These are phyloP conservation scores for Gallinago nigripennis DNA, from an alignment of 2,797 vertebrate genomes.

Conservation along the genomic window DNA sequence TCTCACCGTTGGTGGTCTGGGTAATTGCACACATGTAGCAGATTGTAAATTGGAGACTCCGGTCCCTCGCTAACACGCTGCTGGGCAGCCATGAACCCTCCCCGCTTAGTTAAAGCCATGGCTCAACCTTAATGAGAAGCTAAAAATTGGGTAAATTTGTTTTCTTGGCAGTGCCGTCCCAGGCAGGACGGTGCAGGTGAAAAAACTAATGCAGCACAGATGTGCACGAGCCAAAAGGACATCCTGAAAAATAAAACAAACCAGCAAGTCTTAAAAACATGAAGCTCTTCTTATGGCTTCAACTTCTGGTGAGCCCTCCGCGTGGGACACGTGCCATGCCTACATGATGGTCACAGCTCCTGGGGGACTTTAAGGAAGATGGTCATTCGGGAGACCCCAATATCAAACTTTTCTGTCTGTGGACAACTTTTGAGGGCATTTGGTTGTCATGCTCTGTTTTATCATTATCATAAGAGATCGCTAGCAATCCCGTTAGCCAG, in stretches of 20 bases:
- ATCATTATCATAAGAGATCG: neutral
- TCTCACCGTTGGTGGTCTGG: conserved; percentile 78
- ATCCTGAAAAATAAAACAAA: conserved; percentile 45
- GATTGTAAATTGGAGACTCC: conserved; percentile 75
- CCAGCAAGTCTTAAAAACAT: conserved; percentile 41
- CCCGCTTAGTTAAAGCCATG: conserved; percentile 46
- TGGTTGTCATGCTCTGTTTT: neutral
- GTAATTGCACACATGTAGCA: conserved; percentile 76
- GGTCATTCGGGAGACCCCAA: neutral
- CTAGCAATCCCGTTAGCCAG: neutral
- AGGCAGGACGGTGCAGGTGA: conserved; percentile 33
- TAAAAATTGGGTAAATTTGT: conserved; percentile 59
- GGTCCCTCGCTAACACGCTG: conserved; percentile 45
- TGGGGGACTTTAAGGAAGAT: neutral
- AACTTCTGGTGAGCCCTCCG: neutral
- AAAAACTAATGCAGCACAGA: conserved; percentile 77
- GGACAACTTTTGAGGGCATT: neutral
- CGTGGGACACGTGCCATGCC: neutral
- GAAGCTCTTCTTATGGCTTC: conserved; percentile 44
- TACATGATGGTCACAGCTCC: neutral
- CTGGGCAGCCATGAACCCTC: conserved; percentile 59
- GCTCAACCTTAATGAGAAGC: conserved; percentile 73
- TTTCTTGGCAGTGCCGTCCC: conserved; percentile 65
- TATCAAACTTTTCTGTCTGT: neutral
- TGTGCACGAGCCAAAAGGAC: conserved; percentile 65